Base-by-base conservation (phyloP, 2,113 vertebrate genomes). In the Psilopsiagon aymara region DNA sequence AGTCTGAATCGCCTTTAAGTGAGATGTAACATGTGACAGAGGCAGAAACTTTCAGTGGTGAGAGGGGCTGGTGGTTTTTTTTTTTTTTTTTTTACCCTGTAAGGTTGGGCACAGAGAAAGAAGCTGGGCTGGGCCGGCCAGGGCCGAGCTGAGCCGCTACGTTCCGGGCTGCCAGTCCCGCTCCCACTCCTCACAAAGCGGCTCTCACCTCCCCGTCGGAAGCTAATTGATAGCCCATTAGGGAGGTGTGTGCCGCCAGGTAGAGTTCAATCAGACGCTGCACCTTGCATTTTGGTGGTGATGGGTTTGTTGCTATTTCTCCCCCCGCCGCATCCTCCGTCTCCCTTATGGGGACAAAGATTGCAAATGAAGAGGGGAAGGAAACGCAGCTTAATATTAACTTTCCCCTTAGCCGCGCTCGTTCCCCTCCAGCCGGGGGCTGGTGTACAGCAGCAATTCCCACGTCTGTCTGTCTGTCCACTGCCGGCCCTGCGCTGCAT, bases 301-400 rank as follows among this genome's bases (percentile, higher is more conserved):
- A 1, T 44, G 28, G 10, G 2, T 59, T 73, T 27, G n/a, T 39
- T n/a, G 14, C 5, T 29, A 2, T 8, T 12, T 8, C 5, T 0
- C 4, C 2, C 7, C 7, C 39, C 16, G 16, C 21, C n/a, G 13
- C 43, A 33, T 5, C 7, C 10, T 59, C 33, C 8, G 25, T 49
- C 33, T 67, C 16, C 39, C 4, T 55, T 14, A 12, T 4, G 43
- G 41, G 28, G 24, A 5, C 51, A 55, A 29, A 68, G 12, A 37
- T 20, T 20, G 37, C 59, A 59, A 55, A 7, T 3, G 7, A 46
- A 46, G 25, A 2, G 10, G 37, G 29, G 59, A 75, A 21, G 11
- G 64, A 88, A 94, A 46, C 2, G 18, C 59, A 18, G 8, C 17
- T 69, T 35, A 35, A 1, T 17, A 33, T 60, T 57, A 90, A 91